Base-by-base conservation (phyloP, 2,113 vertebrate species). In the Centrocercus urophasianus region DNA sequence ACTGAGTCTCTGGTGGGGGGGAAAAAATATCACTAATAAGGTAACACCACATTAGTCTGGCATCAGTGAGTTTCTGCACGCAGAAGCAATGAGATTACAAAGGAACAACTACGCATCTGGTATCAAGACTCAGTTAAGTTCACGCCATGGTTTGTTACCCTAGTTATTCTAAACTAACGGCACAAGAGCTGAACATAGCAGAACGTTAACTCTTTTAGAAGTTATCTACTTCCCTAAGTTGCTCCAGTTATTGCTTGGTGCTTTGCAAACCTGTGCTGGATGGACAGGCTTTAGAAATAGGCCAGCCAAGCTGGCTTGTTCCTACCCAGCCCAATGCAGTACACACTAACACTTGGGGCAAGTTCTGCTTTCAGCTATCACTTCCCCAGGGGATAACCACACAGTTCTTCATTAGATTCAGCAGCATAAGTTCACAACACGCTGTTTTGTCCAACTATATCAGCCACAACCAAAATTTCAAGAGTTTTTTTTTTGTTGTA, bases 1-100 rank as follows among this genome's bases (percentile, higher is more conserved):
- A 77, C 56, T 0, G 0, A 52, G 25, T 28, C 56, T 67, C 79
- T 40, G 16, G 22, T 21, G 10, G 24, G 36, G 17, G 4, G 38
- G 38, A 9, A 8, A 1, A 61, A 91, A 83, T 38, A 74, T 6
- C 65, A 72, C 57, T 7, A 43, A 34, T 27, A 45, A 83, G 73
- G 36, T 83, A 63, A 88, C 70, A 32, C 21, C 56, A 66, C 8
- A 47, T 15, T 27, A 45, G 73, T 16, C 57, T 81, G 81, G 28
- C 65, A 78, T 16, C 45, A 80, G 8, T 5, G 17, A 88, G n/a
- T 21, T 88, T 88, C 56, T 63, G 42, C 64, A 77, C 43, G 38
- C 27, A 57, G 30, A 83, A 70, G 12, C 0, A 0, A 40, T 45
- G 12, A 89, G 14, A 80, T 64, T 56, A 15, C 7, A 90, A 28